These are phyloP conservation scores for Muntiacus muntjak DNA, from an alignment of 2,113 vertebrate genomes.

Conservation along the genomic window DNA sequence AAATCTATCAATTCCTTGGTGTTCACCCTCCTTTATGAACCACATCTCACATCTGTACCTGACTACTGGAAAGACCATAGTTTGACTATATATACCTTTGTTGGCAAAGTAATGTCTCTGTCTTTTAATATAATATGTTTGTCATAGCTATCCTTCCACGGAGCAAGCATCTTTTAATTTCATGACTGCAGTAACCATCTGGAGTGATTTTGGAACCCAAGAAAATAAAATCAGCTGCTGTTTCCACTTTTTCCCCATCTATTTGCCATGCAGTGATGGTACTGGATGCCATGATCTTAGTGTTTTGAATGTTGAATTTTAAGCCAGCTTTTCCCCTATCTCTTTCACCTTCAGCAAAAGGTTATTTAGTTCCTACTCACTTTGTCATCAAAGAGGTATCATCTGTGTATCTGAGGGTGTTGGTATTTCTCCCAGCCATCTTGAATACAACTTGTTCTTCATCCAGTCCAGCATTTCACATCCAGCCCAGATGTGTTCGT, in stretches of 20 bases:
- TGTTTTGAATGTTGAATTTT: not conserved
- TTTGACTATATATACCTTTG: not conserved
- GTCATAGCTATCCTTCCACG: not conserved
- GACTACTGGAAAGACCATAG: not conserved
- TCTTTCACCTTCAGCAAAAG: not conserved
- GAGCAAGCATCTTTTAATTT: not conserved
- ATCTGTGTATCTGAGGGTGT: not conserved
- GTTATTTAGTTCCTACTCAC: not conserved
- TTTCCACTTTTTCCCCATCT: not conserved
- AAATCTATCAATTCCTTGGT: not conserved
- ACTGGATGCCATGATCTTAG: not conserved
- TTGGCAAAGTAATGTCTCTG: not conserved
- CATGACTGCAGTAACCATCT: not conserved
- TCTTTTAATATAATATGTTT: not conserved
- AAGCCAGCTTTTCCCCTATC: not conserved
- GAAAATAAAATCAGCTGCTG: not conserved
- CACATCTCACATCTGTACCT: not conserved
- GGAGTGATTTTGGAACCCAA: not conserved
- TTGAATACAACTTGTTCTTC: not conserved
- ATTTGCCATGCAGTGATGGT: not conserved
- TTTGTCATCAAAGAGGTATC: not conserved
- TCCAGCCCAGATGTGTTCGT: not conserved
- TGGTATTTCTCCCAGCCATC: not conserved
- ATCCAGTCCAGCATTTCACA: not conserved
- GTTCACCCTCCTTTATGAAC: not conserved